Base-by-base conservation (phyloP, 2,113 vertebrate species). In the Pyrgilauda ruficollis region DNA sequence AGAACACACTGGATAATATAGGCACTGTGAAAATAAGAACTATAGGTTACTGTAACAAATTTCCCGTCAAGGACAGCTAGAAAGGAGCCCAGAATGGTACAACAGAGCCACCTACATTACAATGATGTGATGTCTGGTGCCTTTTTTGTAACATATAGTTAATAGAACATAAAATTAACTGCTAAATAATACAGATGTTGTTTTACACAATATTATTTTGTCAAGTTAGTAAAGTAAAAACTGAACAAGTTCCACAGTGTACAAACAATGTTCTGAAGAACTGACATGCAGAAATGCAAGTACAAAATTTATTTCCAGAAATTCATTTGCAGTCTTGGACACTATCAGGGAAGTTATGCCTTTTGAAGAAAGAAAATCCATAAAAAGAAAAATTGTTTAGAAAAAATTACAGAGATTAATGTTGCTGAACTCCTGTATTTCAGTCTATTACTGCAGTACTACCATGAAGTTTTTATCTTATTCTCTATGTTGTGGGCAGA, bases 321-420 rank as follows among this genome's bases (percentile, higher is more conserved):
- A 81, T 72, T 44, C 2, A 39, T 68, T 90, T 16, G 22, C 8
- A 52, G 5, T 27, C 33, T 39, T 41, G 20, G 23, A 72, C 4
- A 67, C 1, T 41, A 22, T 7, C 10, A 90, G 2, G 15, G 16
- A 86, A 84, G 44, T 55, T 70, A 74, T 62, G 6, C 4, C 12
- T 35, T 58, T 13, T 53, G 13, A 8, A 33, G 11, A 1, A 17
- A 62, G 8, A 68, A 43, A 74, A 8, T 0, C 1, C 1, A 59
- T 22, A 59, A 59, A 24, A 59, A 35, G 3, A 59, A 58, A 8
- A 77, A 8, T 15, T 35, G 15, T 53, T 80, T 5, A 1, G 15
- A 39, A 86, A 84, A 59, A 31, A 30, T 63, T 63, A 41, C 13
- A 53, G n/a, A 74, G 11, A 49, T 12, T 39, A 55, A 33, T 16